A percentile compares a stretch with the other conserved stretches of the same genome.
Evolutionary conservation across 2,797 vertebrate genomes (phyloP).

Genomic region (Lindbergichthys nudifrons): DNA sequence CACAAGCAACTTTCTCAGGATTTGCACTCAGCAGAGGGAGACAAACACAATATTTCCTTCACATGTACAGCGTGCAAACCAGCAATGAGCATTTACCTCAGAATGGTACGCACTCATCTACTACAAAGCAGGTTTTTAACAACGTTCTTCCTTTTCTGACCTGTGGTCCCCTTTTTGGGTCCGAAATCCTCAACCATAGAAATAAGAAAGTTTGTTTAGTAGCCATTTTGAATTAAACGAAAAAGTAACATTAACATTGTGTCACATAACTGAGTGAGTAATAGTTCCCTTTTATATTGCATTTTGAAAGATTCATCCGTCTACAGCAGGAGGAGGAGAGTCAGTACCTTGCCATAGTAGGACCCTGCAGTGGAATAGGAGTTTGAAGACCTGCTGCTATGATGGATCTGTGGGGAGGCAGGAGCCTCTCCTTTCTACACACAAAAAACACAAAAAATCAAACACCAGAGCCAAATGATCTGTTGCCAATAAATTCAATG

Average conservation of each 20-base stretch:
- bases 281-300: not conserved
- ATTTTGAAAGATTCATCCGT: too few species aligned
- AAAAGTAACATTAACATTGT: not conserved
- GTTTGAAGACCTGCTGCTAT: slow-evolving; percentile 15
- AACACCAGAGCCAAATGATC: not conserved
- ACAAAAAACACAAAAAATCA: slow-evolving; percentile 20
- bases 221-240: too few species aligned
- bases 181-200: too few species aligned
- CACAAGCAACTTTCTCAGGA: not conserved
- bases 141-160: not conserved
- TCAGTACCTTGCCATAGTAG: slow-evolving; percentile 42
- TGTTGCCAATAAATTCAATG: not conserved
- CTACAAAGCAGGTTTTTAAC: not conserved
- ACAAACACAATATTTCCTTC: slow-evolving; percentile 49
- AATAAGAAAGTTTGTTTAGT: not conserved
- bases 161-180: too few species aligned
- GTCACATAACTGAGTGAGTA: not conserved
- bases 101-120: not conserved
- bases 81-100: not conserved
- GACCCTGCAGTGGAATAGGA: slow-evolving; percentile 3
- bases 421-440: slow-evolving; percentile 45
- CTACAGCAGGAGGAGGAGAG: slow-evolving; percentile 1
- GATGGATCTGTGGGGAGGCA: slow-evolving; percentile 7
- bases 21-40: slow-evolving; percentile 65
- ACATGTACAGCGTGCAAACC: not conserved